These are phyloP conservation scores for Arctocebus calabarensis DNA, from an alignment of 2,797 vertebrate genomes.

Conservation along the genomic window DNA sequence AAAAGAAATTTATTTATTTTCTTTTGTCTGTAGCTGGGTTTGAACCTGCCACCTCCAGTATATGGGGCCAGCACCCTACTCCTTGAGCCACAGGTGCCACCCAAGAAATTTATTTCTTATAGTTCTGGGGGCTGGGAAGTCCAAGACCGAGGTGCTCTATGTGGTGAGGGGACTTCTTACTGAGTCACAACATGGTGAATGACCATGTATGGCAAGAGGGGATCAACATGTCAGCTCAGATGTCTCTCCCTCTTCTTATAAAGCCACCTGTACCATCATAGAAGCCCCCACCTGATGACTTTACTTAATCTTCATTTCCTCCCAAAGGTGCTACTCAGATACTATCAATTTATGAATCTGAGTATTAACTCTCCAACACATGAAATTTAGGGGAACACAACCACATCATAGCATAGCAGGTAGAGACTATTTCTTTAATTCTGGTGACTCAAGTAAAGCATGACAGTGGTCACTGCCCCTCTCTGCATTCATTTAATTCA, in stretches of 20 bases:
- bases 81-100: too few species aligned
- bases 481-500: not conserved
- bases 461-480: not conserved
- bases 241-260: too few species aligned
- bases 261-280: not conserved
- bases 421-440: not conserved
- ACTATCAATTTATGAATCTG: not conserved
- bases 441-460: not conserved
- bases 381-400: not conserved
- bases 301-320: not conserved
- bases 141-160: not conserved
- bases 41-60: too few species aligned
- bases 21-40: too few species aligned
- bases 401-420: not conserved
- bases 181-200: fast-evolving
- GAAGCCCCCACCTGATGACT: not conserved
- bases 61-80: too few species aligned
- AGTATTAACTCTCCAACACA: not conserved
- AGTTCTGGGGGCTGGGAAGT: not conserved
- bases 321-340: not conserved
- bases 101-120: not conserved
- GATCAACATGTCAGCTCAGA: too few species aligned
- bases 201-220: not conserved
- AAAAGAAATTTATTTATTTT: not conserved
- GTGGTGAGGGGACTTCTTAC: not conserved